Base-by-base conservation (phyloP, 2,888 invertebrate genomes). In the Sphinx pinastri region DNA sequence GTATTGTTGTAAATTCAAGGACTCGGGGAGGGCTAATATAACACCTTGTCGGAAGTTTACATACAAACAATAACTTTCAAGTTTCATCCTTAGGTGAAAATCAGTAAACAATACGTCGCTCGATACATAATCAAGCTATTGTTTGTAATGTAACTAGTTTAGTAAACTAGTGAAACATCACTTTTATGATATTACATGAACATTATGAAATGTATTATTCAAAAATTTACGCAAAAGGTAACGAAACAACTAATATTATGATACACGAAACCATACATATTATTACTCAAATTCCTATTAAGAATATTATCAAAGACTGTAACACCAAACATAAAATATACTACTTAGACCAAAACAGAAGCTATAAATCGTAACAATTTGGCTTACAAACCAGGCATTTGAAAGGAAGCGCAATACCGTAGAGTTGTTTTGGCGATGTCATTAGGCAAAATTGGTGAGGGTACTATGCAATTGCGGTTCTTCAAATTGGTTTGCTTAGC, bases 401-500 rank as follows among this genome's bases (percentile, higher is more conserved):
- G 19, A 19, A 59, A 59, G 52, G 55, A 57, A 19, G 59, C 51
- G 59, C 38, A 38, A 52, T 52, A 52, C 59, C 47, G 58, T 51
- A 25, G 14, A 49, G 67, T 51, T 12, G 68, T 59, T 67, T 7
- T 67, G 31, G 70, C 59, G 68, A 69, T 74, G 73, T 77, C 81
- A 76, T 80, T 80, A 78, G 67, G n/a, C 45, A 49, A 70, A 74
- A 79, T 78, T 59, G 73, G 71, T 67, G 67, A 69, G 76, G 73
- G 51, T 60, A 69, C 38, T 52, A 45, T 51, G 59, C 59, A 51
- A 67, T 59, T 67, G 58, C n/a, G 57, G 58, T 67, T 73, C 71
- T 68, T 66, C 72, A 82, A 85, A 83, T 84, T 84, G 81, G 81
- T 74, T 80, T 81, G 80, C 82, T 84, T 83, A 81, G 73, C 74